Evolutionary conservation across 2,113 vertebrate genomes (phyloP).

Genomic region (Atractosteus spatula): DNA sequence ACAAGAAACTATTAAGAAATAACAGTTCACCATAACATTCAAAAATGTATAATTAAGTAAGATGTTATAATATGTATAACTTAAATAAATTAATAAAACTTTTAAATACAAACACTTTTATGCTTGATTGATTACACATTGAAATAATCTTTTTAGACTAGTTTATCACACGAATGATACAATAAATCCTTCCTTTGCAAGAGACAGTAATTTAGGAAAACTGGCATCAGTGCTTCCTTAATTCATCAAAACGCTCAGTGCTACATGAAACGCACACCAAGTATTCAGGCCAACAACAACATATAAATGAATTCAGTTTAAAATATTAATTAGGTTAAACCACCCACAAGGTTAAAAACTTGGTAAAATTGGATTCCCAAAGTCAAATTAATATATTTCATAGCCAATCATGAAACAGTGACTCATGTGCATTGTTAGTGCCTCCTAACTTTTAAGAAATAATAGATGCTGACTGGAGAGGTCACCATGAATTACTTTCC

Average conservation of each 20-base stretch:
- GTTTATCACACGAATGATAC: background rate
- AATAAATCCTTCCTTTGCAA: background rate
- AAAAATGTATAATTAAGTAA: too few species aligned
- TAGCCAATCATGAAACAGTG: background rate
- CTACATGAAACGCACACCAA: background rate
- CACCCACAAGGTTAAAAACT: constrained; percentile 9
- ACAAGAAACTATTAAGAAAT: too few species aligned
- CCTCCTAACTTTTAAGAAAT: background rate
- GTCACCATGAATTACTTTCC: background rate
- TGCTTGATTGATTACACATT: too few species aligned
- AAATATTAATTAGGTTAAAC: constrained; percentile 18
- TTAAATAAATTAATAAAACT: too few species aligned
- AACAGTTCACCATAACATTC: too few species aligned
- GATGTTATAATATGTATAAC: too few species aligned
- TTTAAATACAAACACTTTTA: too few species aligned
- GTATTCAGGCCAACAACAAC: constrained; percentile 7
- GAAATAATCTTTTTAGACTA: background rate
- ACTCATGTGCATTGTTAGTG: background rate
- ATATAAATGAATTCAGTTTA: constrained; percentile 29
- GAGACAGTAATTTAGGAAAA: too few species aligned
- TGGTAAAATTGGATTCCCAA: constrained; percentile 26
- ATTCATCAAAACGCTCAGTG: background rate
- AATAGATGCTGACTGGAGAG: background rate
- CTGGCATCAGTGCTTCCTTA: too few species aligned
- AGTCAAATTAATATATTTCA: constrained; percentile 17